A percentile compares a stretch with the other conserved stretches of the same genome.
Evolutionary conservation across 1,140 invertebrate species (phyloP).

Genomic region (Batillaria attramentaria): DNA sequence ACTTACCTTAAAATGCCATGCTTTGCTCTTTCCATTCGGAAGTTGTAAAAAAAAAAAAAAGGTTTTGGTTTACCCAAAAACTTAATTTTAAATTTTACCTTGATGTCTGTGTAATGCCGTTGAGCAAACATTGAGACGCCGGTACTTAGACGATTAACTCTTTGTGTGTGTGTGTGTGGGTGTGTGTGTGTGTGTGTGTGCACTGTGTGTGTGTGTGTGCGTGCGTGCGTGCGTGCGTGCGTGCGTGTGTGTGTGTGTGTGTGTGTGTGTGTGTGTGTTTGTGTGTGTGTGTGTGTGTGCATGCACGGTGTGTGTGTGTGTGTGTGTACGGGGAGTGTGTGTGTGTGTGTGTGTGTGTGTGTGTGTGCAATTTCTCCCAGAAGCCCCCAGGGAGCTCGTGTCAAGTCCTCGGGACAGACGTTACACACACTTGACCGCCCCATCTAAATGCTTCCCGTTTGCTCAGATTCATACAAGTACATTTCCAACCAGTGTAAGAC

Average conservation of each 20-base stretch:
- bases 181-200: conserved; percentile 25
- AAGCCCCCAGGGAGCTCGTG: too few relatives aligned
- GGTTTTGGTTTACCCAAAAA: too few relatives aligned
- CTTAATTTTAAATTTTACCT: too few relatives aligned
- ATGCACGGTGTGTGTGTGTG: not conserved
- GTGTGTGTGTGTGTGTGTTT: not conserved
- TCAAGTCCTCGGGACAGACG: too few relatives aligned
- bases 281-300: not conserved
- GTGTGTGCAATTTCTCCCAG: not conserved
- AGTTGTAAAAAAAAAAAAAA: too few relatives aligned
- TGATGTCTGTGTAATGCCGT: too few relatives aligned
- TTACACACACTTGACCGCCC: too few relatives aligned
- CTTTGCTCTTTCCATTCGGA: too few relatives aligned
- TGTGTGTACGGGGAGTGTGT: not conserved
- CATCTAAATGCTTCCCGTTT: too few relatives aligned
- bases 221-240: not conserved
- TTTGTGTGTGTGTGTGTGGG: too few relatives aligned
- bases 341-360: conserved; percentile 9
- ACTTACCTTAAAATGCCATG: not conserved
- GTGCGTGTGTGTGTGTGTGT: not conserved
- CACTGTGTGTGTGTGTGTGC: conserved; percentile 6
- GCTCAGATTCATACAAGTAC: too few relatives aligned
- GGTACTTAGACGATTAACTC: not conserved
- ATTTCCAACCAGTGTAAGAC: too few relatives aligned
- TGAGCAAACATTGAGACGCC: not conserved